Base-by-base conservation (phyloP, 2,888 invertebrate species). In the Conistra vaccinii region DNA sequence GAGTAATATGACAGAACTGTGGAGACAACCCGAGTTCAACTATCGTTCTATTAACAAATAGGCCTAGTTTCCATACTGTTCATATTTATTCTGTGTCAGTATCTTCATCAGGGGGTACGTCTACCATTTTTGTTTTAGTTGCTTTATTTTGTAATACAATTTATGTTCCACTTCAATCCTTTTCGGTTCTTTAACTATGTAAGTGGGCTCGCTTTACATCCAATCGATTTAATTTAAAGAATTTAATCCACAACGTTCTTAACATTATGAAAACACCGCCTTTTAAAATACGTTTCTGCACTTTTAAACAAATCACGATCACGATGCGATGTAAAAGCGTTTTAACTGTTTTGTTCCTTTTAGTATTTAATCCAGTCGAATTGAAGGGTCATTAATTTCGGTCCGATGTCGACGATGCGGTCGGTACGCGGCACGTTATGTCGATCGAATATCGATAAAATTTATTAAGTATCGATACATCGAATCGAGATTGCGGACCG, bases 381-480 rank as follows among this genome's bases (percentile, higher is more conserved):
- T 67, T 60, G 76, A 82, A 67, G 60, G 80, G 83, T 76, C 87
- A 85, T 87, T 88, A 82, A 88, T 86, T 78, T 82, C 32, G 72
- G 72, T 17, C 62, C 69, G 65, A 83, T 78, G 77, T 86, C 86
- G 75, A 62, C 84, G 75, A 67, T 85, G 73, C 45, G 75, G 76
- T 71, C 51, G 20, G 66, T 32, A 57, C 58, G 48, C 71, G 60
- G 74, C 70, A 80, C 77, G 81, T 78, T 73, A 73, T 80, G 67
- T 80, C 77, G 80, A 82, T 55, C 77, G 88, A 76, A 70, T 80
- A 83, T 88, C 87, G 87, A 85, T 88, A 66, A 73, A 83, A 88
- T 85, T 81, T 87, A 87, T 87, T 81, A 83, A 83, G 66, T 67
- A 53, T 81, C 67, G 88, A 88, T 87, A 80, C 77, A 78, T 51